These are phyloP conservation scores for Scaptomyza polygonia DNA, from an alignment of 2,888 invertebrate genomes.

Conservation along the genomic window DNA sequence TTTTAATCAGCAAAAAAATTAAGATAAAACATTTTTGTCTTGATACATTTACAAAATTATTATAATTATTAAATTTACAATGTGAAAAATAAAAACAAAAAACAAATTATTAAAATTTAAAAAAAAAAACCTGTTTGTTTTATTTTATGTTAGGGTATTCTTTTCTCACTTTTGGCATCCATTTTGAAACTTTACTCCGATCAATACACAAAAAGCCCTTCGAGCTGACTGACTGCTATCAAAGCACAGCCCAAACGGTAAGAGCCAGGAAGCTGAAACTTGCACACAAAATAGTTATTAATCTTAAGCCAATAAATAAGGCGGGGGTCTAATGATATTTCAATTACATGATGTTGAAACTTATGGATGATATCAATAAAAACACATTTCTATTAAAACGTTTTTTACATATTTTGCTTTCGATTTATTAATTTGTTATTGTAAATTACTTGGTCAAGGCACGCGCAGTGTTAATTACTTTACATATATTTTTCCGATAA, in stretches of 20 bases:
- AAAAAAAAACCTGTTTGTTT: conserved; percentile 20
- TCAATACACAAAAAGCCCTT: neutral
- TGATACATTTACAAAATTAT: conserved; percentile 84
- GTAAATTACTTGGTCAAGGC: conserved; percentile 75
- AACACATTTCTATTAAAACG: neutral
- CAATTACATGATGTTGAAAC: too few species aligned
- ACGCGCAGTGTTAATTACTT: conserved; percentile 53
- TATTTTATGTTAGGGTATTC: neutral
- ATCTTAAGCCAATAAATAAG: too few species aligned
- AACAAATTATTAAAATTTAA: conserved; percentile 80
- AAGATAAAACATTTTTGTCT: conserved; percentile 76
- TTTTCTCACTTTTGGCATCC: too few species aligned
- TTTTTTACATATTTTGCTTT: conserved; percentile 54
- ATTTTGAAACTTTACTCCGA: too few species aligned
- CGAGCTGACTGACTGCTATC: neutral
- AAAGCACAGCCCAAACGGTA: too few species aligned
- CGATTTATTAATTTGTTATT: conserved; percentile 73
- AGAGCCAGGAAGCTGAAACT: too few species aligned
- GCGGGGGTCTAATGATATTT: too few species aligned
- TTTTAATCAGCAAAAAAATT: conserved; percentile 82
- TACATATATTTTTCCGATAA: conserved; percentile 15
- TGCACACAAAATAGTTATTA: too few species aligned
- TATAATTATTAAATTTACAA: conserved; percentile 84
- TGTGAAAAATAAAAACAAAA: conserved; percentile 77
- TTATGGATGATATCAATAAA: neutral